Evolutionary conservation across 2,888 invertebrate genomes (phyloP), one percentile per base, ranked within the genome.

Genomic region (Leptopilina syphax): DNA sequence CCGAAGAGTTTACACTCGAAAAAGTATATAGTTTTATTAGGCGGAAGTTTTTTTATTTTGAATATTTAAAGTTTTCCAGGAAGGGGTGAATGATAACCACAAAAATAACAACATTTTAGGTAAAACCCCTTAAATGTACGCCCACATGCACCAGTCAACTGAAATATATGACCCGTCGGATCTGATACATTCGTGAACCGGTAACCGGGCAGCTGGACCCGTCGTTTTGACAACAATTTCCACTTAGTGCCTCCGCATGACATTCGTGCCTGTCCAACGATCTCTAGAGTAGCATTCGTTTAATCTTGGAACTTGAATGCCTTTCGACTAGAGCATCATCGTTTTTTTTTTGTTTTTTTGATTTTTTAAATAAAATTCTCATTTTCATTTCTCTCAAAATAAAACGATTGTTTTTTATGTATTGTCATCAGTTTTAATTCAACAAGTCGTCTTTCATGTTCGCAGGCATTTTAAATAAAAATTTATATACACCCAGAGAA

Each of bases 191-290:
- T 84, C 84, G 86, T 73, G 83, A 85, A 86, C 84, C 88, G 86
- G 88, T 86, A 86, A 83, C 81, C 83, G 82, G 84, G 84, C 87
- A 85, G 83, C 83, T 85, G 86, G 85, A 83, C 86, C 88, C 85
- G 86, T 88, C 87, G 87, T 91, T 91, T 91, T 90, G 91, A 91
- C 91, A 91, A 90, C 91, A 91, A 91, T 91, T 91, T 91, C 91
- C 91, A 91, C 91, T 91, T 91, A 91, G 90, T 89, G 90, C 86
- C 88, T 88, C 86, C 84, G 86, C 88, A 88, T 87, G 89, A 89
- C 88, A 87, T 81, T 82, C 82, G 54, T 80, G 82, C 79, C 81
- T 82, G 84, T 83, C 83, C 80, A 84, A 84, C 81, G 77, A 83
- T 81, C 82, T 78, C 84, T 81, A 65, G 81, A 81, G 82, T 80